These are phyloP conservation scores for Todiramphus chloris DNA, from an alignment of 2,113 vertebrate genomes.

Conservation along the genomic window DNA sequence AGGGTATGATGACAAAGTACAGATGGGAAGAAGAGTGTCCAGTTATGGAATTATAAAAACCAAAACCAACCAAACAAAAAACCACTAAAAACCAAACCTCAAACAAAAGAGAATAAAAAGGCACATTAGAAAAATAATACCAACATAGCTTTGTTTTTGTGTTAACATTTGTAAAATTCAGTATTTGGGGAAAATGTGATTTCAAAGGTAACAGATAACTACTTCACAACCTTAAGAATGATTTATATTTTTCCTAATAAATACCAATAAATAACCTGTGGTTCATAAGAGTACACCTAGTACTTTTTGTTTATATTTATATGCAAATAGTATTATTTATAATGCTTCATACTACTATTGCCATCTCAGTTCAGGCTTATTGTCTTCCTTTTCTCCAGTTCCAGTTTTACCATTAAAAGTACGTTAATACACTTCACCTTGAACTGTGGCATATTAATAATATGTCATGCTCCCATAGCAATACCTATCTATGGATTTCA, in stretches of 20 bases:
- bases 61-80: neutral
- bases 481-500: neutral
- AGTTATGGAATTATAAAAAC: neutral
- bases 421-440: neutral
- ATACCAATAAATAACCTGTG: neutral
- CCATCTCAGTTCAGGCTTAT: neutral
- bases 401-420: neutral
- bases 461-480: neutral
- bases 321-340: neutral
- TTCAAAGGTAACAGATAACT: constrained; percentile 12
- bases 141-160: neutral
- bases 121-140: neutral
- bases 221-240: neutral
- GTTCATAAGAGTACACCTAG: neutral
- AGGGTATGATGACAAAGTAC: neutral
- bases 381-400: constrained; percentile 12
- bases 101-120: neutral
- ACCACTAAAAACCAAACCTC: too few relatives aligned
- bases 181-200: neutral
- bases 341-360: neutral
- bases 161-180: constrained; percentile 42
- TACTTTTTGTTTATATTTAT: neutral
- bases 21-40: neutral
- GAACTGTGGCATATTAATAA: constrained; percentile 14
- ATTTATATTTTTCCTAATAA: neutral